Evolutionary conservation across 2,113 vertebrate genomes (phyloP), one percentile per base, ranked within the genome.

Genomic region (Tangachromis dhanisi): DNA sequence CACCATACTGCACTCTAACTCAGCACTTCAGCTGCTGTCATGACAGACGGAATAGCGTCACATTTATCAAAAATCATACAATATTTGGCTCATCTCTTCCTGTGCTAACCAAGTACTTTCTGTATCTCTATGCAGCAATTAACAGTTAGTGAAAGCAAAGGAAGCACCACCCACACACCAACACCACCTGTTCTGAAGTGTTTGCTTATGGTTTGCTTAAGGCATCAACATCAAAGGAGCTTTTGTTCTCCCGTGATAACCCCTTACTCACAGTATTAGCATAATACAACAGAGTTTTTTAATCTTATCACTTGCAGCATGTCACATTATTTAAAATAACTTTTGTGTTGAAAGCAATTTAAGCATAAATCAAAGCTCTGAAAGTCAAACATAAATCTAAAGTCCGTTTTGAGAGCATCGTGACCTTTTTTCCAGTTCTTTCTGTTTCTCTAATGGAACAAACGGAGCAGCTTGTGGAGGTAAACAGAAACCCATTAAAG

Each of bases 401-500:
- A 55, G 51, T 73, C 7, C 0, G 5, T 17, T 12, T 8, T 16
- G 14, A 47, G 68, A 10, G 14, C 13, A 21, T 40, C 13, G 7
- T n/a, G 4, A 24, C 7, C 35, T 78, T n/a, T 80, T 31, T 57
- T 8, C 17, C 9, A 63, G 31, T 63, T 61, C 35, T 79, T 49
- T 16, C 13, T 16, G 38, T 80, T 51, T 40, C 84, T 40, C 40
- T 86, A 86, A 86, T 86, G 57, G 84, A 86, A 29, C 84, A 66
- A 59, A n/a, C 8, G 17, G 40, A 80, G 57, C 45, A 14, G 21
- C 14, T 80, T 13, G 21, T 31, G 3, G 40, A 80, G 0, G 0
- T 71, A 47, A 80, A 86, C 61, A 66, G 80, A 86, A 86, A 86
- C 33, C 55, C 76, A 80, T 80, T 80, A 80, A 49, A 53, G 76